phyloP scores from a whole-genome alignment of 1,140 invertebrate genomes.

The Scaptomyza montana region DNA sequence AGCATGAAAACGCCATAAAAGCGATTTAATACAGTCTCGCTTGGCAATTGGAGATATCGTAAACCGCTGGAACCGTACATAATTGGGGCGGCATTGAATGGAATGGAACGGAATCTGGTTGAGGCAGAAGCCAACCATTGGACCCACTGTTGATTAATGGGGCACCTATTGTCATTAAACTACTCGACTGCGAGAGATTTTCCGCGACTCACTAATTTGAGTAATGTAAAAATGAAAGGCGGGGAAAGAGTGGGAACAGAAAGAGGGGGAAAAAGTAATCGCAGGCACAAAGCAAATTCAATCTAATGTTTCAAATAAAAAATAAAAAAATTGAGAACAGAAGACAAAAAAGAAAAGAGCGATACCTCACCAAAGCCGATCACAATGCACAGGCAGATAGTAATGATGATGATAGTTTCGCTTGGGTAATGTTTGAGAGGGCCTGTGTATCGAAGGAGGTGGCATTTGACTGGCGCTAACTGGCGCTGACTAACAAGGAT shows the following conservation, averaged over 20 bases:
- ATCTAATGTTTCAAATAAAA: background rate
- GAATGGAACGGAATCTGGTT: no score
- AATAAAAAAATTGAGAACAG: no score
- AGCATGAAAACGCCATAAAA: constrained; percentile 3
- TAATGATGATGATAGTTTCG: constrained; percentile 28
- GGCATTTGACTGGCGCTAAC: constrained; percentile 46
- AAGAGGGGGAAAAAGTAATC: background rate
- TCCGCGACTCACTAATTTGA: constrained; percentile 44
- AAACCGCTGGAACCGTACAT: constrained; percentile 32
- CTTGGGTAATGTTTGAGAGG: no score
- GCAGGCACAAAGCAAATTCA: constrained; percentile 23
- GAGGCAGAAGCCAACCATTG: no score
- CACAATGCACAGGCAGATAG: background rate
- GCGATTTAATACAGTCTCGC: constrained; percentile 8
- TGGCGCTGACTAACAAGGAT: constrained; percentile 69
- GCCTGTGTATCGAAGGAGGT: background rate
- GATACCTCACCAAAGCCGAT: constrained; percentile 19
- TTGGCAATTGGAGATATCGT: constrained; percentile 14
- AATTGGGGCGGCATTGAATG: no score
- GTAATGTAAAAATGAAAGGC: constrained; percentile 8
- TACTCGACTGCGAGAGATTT: constrained; percentile 34
- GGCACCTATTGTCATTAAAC: constrained; percentile 38
- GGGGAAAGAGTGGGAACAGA: constrained; percentile 3
- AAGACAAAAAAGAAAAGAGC: constrained; percentile 6
- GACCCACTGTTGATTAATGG: constrained; percentile 40